Conservation (phyloP, 1,140 invertebrate species). For the Ericerus pela region DNA sequence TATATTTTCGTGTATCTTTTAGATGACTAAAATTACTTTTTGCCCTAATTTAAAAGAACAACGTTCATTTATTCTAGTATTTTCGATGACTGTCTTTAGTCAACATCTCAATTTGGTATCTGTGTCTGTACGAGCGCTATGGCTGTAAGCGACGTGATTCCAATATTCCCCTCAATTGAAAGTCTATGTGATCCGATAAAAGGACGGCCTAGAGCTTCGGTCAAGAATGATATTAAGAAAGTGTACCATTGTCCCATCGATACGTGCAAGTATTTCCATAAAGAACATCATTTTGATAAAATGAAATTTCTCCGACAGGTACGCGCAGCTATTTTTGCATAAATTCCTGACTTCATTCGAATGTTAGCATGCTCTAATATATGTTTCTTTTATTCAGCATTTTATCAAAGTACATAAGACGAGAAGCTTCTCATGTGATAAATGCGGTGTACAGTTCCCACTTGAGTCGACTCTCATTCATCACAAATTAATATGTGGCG, state of each 20-base stretch:
- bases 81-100: no score
- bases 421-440: slow-evolving; percentile 14
- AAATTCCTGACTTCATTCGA: background rate
- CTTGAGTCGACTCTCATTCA: slow-evolving; percentile 11
- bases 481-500: slow-evolving; percentile 11
- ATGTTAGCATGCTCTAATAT: background rate
- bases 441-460: slow-evolving; percentile 13
- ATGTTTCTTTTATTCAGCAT: slow-evolving; percentile 9
- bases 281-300: background rate
- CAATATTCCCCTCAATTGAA: background rate
- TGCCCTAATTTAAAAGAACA: no score
- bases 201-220: background rate
- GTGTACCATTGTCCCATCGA: slow-evolving; percentile 1
- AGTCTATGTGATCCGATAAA: background rate
- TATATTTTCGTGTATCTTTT: no score
- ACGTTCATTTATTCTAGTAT: no score
- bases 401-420: slow-evolving; percentile 15
- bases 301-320: background rate
- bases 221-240: background rate
- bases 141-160: background rate
- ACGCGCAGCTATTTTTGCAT: background rate
- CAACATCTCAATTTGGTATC: no score
- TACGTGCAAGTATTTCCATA: background rate
- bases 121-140: no score
- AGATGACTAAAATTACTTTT: no score